These are phyloP conservation scores for Pyrgus malvae DNA, from an alignment of 2,888 invertebrate species.

Conservation along the genomic window DNA sequence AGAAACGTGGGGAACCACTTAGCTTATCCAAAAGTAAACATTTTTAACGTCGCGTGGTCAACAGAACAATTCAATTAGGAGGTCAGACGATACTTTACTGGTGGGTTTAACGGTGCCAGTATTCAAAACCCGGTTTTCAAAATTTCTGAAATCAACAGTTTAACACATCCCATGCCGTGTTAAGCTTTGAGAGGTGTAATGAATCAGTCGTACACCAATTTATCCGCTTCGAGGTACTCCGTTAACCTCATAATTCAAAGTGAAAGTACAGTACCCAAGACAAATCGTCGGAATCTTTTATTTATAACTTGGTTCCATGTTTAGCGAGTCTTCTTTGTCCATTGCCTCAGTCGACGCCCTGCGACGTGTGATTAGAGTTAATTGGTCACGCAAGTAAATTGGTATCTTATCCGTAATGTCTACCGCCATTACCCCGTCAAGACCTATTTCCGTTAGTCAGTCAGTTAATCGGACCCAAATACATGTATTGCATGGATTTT, in stretches of 20 bases:
- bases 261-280: slow-evolving; percentile 51
- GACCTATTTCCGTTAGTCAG: slow-evolving; percentile 33
- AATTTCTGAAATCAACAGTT: slow-evolving; percentile 15
- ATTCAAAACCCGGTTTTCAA: slow-evolving; percentile 52
- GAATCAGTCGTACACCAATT: slow-evolving; percentile 34
- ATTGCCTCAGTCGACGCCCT: neutral
- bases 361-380: slow-evolving; percentile 26
- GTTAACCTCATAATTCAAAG: slow-evolving; percentile 50
- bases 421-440: slow-evolving; percentile 37
- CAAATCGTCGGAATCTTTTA: slow-evolving; percentile 40
- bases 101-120: slow-evolving; percentile 65
- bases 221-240: slow-evolving; percentile 41
- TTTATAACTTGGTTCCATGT: slow-evolving; percentile 28
- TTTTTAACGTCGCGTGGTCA: slow-evolving; percentile 40
- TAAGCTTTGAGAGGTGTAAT: slow-evolving; percentile 21
- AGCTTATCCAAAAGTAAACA: slow-evolving; percentile 55
- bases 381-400: slow-evolving; percentile 32
- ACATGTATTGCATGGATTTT: neutral
- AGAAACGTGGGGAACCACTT: slow-evolving; percentile 34
- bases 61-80: slow-evolving; percentile 55
- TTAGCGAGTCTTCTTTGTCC: slow-evolving; percentile 24
- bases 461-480: slow-evolving; percentile 24
- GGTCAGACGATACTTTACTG: slow-evolving; percentile 58
- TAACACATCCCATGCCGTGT: slow-evolving; percentile 1
- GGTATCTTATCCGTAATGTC: slow-evolving; percentile 40